Conservation (phyloP, 2,888 invertebrate species). For the Conops quadrifasciatus region DNA sequence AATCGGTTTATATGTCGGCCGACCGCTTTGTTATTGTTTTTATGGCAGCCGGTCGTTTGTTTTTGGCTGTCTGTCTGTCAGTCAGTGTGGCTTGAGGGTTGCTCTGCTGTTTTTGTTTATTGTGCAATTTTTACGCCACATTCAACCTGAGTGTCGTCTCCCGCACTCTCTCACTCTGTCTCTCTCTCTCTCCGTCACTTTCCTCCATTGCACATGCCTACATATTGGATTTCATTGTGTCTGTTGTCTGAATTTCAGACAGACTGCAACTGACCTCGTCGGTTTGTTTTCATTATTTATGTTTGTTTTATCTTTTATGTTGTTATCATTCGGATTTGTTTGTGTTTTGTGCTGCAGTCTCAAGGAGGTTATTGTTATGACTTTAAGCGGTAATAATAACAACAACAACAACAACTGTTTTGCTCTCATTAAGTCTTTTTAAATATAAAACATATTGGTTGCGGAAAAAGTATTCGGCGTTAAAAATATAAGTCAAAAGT, state of each 20-base stretch:
- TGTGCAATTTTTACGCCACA: conserved; percentile 33
- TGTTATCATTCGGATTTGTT: conserved; percentile 4
- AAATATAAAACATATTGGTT: too few relatives aligned
- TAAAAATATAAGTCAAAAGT: too few relatives aligned
- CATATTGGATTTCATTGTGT: conserved; percentile 38
- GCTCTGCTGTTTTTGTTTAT: conserved; percentile 18
- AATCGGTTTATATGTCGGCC: conserved; percentile 1
- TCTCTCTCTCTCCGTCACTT: background rate
- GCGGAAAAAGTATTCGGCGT: too few relatives aligned
- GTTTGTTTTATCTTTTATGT: background rate
- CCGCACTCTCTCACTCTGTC: conserved; percentile 1
- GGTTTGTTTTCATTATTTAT: conserved; percentile 23
- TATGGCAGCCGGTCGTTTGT: conserved; percentile 10
- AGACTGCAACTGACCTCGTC: conserved; percentile 29
- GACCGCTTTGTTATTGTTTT: background rate
- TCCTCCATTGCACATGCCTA: conserved; percentile 27
- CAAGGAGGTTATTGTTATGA: conserved; percentile 1
- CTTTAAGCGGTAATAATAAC: too few relatives aligned
- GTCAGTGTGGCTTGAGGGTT: conserved; percentile 18
- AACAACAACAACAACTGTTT: too few relatives aligned
- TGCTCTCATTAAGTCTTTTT: too few relatives aligned
- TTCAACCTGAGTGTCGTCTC: background rate
- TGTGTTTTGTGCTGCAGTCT: conserved; percentile 3
- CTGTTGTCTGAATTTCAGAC: conserved; percentile 17
- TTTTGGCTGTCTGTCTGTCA: conserved; percentile 22